These are phyloP conservation scores for Chelmon rostratus DNA, from an alignment of 2,797 vertebrate species.

Conservation along the genomic window DNA sequence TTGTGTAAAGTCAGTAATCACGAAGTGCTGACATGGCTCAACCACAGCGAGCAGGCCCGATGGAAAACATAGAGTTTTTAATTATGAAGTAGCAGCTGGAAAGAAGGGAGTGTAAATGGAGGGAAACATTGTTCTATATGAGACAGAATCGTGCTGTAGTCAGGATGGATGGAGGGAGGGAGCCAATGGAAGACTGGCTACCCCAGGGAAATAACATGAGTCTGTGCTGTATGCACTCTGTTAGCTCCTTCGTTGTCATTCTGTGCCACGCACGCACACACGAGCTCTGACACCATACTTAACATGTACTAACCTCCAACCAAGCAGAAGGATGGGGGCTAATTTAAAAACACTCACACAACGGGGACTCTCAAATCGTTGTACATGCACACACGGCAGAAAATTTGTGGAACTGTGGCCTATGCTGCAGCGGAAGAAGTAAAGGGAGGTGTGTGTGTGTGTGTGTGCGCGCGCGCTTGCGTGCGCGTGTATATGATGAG, in stretches of 20 bases:
- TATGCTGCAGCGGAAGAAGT: conserved; percentile 5
- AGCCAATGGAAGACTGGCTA: conserved; percentile 1
- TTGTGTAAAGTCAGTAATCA: not conserved
- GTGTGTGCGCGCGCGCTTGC: not conserved
- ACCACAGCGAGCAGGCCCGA: not conserved
- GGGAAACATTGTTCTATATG: not conserved
- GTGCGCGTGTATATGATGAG: not conserved
- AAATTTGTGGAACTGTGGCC: conserved; percentile 25
- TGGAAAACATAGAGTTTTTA: conserved; percentile 7
- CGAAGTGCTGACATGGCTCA: not conserved
- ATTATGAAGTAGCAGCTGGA: conserved; percentile 10
- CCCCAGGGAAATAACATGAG: conserved; percentile 42
- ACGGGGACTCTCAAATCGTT: conserved; percentile 18
- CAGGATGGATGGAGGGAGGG: conserved; percentile 6
- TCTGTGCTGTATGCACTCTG: conserved; percentile 6
- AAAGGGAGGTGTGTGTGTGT: not conserved
- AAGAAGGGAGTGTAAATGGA: conserved; percentile 6
- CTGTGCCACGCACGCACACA: conserved; percentile 18
- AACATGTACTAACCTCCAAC: conserved; percentile 23
- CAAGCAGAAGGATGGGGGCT: conserved; percentile 30
- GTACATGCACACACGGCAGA: conserved; percentile 3
- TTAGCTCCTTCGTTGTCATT: conserved; percentile 23
- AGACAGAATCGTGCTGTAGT: not conserved
- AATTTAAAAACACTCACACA: conserved; percentile 39
- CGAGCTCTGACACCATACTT: conserved; percentile 4